phyloP scores from a whole-genome alignment of 2,888 invertebrate species.

The Tetranychus piercei region DNA sequence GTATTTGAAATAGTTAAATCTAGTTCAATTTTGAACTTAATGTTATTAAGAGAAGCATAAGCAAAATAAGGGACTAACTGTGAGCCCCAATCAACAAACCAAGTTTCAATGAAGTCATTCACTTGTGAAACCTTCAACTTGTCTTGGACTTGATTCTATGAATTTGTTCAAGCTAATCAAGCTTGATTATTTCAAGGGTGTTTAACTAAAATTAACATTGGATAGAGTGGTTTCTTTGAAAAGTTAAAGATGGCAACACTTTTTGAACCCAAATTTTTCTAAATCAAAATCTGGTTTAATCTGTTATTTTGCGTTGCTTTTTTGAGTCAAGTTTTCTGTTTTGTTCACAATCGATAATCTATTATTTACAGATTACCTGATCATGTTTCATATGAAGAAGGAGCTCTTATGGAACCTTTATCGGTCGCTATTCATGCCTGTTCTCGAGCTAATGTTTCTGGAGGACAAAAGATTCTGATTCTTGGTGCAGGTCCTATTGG shows the following conservation, averaged over 20 bases:
- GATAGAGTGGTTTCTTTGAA: too few species aligned
- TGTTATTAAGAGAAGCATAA: background rate
- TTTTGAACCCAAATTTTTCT: too few species aligned
- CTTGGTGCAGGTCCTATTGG: slow-evolving; percentile 57
- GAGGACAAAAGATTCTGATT: slow-evolving; percentile 35
- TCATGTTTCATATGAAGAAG: slow-evolving; percentile 74
- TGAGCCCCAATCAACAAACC: background rate
- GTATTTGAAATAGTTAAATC: too few species aligned
- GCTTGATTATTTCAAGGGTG: too few species aligned
- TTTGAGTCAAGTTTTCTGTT: background rate
- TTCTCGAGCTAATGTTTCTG: slow-evolving; percentile 52
- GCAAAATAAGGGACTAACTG: background rate
- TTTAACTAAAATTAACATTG: too few species aligned
- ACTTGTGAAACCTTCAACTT: too few species aligned
- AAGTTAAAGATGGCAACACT: too few species aligned
- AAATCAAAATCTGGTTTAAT: too few species aligned
- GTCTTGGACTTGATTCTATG: too few species aligned
- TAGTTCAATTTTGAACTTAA: background rate
- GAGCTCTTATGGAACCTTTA: slow-evolving; percentile 76
- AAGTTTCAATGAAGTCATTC: background rate
- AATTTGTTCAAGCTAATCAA: too few species aligned
- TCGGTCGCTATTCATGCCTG: slow-evolving; percentile 87
- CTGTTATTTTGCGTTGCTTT: too few species aligned
- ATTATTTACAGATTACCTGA: slow-evolving; percentile 52
- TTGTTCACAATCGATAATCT: background rate